Base-by-base conservation (phyloP, 2,888 invertebrate species). In the Campoplex capitator region DNA sequence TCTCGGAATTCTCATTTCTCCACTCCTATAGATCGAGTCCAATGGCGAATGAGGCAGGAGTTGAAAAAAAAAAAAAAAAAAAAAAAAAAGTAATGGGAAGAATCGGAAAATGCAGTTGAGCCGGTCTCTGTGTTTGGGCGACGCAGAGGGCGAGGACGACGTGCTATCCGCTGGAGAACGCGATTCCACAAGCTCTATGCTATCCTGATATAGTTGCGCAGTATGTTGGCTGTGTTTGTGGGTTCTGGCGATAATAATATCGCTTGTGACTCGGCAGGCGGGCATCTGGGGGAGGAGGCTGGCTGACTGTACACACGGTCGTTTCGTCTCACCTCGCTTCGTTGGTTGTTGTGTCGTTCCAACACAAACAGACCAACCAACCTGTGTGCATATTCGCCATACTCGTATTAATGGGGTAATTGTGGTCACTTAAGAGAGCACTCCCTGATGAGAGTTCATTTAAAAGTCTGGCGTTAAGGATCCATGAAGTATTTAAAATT, bases 281-380 rank as follows among this genome's bases (percentile, higher is more conserved):
- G 70, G 35, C 38, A 67, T 84, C 75, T 32, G 86, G 84, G 83
- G 82, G 88, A 87, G 88, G 89, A 87, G 88, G 89, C 88, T 88
- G 88, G 83, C 88, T 86, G 89, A 84, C 83, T 85, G 89, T 77
- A 86, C 87, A 87, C 86, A 86, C 88, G 84, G 86, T 89, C 89
- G 89, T 89, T 87, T 90, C 90, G 88, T 90, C 90, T 91, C 91
- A 89, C 88, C 91, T 91, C 92, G 92, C 91, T 91, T 90, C 91
- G 93, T 91, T 93, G 93, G 92, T 92, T 91, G 91, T 90, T 91
- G 32, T 90, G 91, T 90, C 91, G 90, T 89, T 90, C 89, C 89
- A 89, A 90, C 90, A 89, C 89, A 90, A 90, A 90, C 92, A 89
- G 86, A 87, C 90, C 91, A 90, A 89, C 89, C 89, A n/a, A 28